These are phyloP conservation scores for Anseranas semipalmata DNA, from an alignment of 2,113 vertebrate species.

Conservation along the genomic window DNA sequence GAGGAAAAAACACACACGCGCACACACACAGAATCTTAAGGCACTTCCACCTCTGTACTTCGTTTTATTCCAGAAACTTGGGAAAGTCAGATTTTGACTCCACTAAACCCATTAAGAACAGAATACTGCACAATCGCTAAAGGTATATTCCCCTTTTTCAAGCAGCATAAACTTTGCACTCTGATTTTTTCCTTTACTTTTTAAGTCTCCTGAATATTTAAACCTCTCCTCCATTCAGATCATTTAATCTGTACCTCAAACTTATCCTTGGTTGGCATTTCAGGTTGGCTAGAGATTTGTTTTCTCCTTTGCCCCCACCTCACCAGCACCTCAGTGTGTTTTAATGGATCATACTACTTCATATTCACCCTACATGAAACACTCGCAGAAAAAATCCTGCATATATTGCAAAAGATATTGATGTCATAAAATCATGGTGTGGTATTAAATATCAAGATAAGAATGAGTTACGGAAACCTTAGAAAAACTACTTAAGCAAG, in stretches of 20 bases:
- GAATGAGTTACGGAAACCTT: neutral
- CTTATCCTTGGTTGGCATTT: neutral
- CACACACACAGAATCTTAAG: too few species aligned
- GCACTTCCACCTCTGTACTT: neutral
- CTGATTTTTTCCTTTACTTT: neutral
- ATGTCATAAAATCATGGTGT: neutral
- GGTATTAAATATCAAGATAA: neutral
- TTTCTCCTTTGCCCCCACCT: neutral
- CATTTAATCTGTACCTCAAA: neutral
- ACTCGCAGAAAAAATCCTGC: neutral
- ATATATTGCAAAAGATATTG: neutral
- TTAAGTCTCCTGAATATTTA: neutral
- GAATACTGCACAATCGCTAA: neutral
- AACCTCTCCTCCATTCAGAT: neutral
- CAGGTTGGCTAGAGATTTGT: rapidly evolving
- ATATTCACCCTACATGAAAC: neutral
- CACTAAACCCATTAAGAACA: neutral
- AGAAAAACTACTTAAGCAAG: neutral
- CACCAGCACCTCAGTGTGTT: neutral
- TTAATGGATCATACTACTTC: neutral
- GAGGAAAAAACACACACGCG: too few species aligned
- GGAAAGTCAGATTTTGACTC: neutral
- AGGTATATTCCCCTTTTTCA: neutral
- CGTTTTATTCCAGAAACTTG: neutral
- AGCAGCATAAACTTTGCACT: neutral